A percentile compares a stretch with the other conserved stretches of the same genome.
phyloP scores from a whole-genome alignment of 2,888 invertebrate genomes.

The Chrysolina oricalcia region DNA sequence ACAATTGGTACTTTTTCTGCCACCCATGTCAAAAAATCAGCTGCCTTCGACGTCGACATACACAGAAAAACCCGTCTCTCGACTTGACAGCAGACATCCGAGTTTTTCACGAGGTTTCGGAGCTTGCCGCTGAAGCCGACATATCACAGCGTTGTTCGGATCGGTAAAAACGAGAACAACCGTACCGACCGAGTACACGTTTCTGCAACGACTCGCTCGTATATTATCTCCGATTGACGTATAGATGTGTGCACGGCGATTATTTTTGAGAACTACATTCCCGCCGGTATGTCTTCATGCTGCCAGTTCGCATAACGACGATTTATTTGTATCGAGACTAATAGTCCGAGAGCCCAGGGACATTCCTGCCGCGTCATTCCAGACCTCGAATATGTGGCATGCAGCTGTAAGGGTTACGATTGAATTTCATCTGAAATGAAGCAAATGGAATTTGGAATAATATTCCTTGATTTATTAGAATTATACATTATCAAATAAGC shows the following conservation, averaged over 20 bases:
- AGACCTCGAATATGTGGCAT: background rate
- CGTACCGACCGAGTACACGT: conserved; percentile 64
- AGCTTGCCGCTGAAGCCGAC: conserved; percentile 55
- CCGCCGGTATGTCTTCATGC: conserved; percentile 68
- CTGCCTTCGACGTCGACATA: background rate
- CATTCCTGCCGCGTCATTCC: conserved; percentile 19
- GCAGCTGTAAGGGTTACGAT: no score
- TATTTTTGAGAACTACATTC: conserved; percentile 70
- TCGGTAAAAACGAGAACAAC: conserved; percentile 64
- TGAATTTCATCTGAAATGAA: no score
- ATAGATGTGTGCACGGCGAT: conserved; percentile 66
- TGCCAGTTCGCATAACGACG: conserved; percentile 67
- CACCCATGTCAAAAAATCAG: background rate
- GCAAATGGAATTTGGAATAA: no score
- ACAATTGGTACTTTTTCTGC: background rate
- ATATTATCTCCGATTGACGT: conserved; percentile 68
- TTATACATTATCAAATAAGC: no score
- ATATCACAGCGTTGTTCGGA: conserved; percentile 59
- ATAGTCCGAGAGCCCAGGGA: conserved; percentile 26
- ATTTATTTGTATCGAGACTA: conserved; percentile 66
- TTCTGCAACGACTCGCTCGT: conserved; percentile 64
- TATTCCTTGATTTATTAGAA: background rate
- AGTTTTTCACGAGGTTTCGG: conserved; percentile 16
- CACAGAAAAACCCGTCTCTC: background rate
- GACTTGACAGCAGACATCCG: background rate